These are phyloP conservation scores for Drosophila anomelani DNA, from an alignment of 2,888 invertebrate species.

Conservation along the genomic window DNA sequence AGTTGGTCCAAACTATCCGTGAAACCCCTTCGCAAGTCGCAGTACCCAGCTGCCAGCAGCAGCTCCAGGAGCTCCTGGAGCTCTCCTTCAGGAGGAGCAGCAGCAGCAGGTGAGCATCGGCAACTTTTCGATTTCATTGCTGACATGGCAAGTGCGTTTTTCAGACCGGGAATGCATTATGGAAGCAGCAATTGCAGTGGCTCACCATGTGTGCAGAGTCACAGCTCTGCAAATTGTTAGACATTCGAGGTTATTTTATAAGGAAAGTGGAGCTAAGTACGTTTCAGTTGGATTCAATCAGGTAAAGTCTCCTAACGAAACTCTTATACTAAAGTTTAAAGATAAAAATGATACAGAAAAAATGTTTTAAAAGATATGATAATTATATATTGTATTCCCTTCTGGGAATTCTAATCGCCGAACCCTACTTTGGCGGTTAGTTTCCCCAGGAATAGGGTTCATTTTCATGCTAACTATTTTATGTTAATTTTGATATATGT, in stretches of 20 bases:
- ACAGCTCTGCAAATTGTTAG: neutral
- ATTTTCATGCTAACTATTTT: conserved; percentile 5
- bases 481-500: conserved; percentile 19
- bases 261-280: conserved; percentile 10
- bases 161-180: conserved; percentile 43
- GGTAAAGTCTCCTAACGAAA: neutral
- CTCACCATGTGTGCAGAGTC: conserved; percentile 16
- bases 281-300: conserved; percentile 4
- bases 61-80: neutral
- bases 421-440: neutral
- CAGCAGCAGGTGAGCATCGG: conserved; percentile 64
- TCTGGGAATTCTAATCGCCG: neutral
- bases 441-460: neutral
- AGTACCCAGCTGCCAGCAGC: conserved; percentile 41
- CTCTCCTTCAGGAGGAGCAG: neutral
- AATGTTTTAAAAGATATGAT: neutral
- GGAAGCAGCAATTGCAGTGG: conserved; percentile 14
- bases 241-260: conserved; percentile 6
- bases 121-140: conserved; percentile 77
- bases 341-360: neutral
- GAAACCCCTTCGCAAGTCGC: conserved; percentile 60
- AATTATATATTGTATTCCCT: neutral
- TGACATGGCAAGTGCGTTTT: conserved; percentile 53
- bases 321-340: neutral
- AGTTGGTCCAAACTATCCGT: conserved; percentile 70